Conservation (phyloP, 2,113 vertebrate genomes). For the Sylvietta virens region DNA sequence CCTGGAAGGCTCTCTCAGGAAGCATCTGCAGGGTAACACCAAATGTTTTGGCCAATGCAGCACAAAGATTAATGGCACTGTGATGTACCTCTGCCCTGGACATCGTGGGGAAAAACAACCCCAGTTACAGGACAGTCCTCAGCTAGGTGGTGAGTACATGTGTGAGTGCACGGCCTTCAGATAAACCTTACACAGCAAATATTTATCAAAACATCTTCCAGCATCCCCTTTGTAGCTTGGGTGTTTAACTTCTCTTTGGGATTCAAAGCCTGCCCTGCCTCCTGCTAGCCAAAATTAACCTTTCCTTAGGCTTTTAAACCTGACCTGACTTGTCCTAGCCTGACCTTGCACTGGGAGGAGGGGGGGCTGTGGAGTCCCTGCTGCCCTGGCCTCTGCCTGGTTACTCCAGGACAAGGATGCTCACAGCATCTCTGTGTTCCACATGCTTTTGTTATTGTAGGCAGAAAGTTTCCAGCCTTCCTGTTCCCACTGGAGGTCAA, state of each 20-base stretch:
- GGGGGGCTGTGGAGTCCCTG: neutral
- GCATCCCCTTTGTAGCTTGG: neutral
- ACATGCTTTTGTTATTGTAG: neutral
- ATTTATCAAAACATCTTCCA: neutral
- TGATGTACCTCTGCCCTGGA: neutral
- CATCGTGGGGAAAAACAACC: neutral
- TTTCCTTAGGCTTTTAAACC: neutral
- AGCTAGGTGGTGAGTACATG: neutral
- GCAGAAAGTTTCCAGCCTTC: neutral
- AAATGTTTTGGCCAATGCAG: neutral
- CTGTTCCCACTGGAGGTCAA: neutral
- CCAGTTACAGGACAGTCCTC: neutral
- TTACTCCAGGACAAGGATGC: constrained; percentile 13
- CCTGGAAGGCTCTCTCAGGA: constrained; percentile 6
- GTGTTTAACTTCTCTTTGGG: neutral
- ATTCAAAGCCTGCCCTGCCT: neutral
- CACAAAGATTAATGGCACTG: neutral
- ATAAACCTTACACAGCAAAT: neutral
- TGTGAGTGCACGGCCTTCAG: neutral
- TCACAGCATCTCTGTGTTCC: neutral
- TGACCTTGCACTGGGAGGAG: neutral
- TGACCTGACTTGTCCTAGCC: neutral
- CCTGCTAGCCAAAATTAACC: neutral
- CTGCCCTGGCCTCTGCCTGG: neutral
- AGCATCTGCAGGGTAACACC: constrained; percentile 41